These are phyloP conservation scores for Zhengitettix transpicula DNA, from an alignment of 2,888 invertebrate genomes.

Conservation along the genomic window DNA sequence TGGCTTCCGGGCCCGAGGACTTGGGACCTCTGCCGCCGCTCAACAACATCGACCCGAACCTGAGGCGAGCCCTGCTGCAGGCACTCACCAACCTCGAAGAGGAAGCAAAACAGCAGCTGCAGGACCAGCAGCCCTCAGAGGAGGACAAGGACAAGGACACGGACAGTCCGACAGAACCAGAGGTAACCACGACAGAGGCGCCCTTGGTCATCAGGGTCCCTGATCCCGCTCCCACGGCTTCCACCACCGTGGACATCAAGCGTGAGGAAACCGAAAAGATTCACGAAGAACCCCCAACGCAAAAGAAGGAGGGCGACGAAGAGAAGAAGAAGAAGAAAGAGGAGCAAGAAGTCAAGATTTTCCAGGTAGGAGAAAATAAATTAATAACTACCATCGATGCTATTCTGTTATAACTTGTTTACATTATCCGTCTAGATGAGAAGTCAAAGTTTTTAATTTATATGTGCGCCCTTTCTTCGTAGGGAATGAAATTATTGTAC, in stretches of 20 bases:
- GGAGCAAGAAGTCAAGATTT: neutral
- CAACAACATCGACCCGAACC: slow-evolving; percentile 50
- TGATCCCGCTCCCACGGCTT: slow-evolving; percentile 23
- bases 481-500: too few species aligned
- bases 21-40: slow-evolving; percentile 27
- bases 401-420: too few species aligned
- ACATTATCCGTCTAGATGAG: too few species aligned
- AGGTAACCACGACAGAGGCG: too few species aligned
- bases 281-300: slow-evolving; percentile 16
- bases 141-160: neutral
- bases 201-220: neutral
- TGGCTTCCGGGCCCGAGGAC: neutral
- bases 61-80: slow-evolving; percentile 56
- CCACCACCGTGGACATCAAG: neutral
- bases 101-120: slow-evolving; percentile 23
- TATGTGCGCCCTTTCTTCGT: too few species aligned
- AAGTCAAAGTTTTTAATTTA: too few species aligned
- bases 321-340: slow-evolving; percentile 20
- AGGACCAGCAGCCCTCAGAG: neutral
- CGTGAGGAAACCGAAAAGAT: slow-evolving; percentile 18
- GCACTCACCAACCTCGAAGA: slow-evolving; percentile 61
- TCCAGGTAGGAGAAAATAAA: too few species aligned
- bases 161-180: too few species aligned
- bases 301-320: slow-evolving; percentile 26
- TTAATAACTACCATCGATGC: too few species aligned